Evolutionary conservation across 1,140 invertebrate genomes (phyloP), one percentile per base, ranked within the genome.

Genomic region (Sitophilus oryzae): DNA sequence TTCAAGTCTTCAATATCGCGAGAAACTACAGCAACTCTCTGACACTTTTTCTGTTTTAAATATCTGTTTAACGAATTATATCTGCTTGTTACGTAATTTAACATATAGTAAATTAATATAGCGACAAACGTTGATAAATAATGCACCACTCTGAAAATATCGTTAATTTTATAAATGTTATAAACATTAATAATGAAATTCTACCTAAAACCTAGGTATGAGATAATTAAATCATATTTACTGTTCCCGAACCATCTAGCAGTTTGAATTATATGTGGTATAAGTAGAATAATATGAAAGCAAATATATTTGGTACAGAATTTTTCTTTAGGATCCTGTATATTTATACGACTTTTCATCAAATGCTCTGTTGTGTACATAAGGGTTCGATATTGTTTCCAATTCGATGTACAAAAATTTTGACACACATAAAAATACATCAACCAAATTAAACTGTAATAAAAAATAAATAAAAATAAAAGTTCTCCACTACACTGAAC

Each of bases 151-250:
- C 50, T 52, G 23, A 45, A 52, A 52, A 11, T 6, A 41, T 5
- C 43, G 21, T 6, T 40, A 34, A 10, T 23, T 25, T 5, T 40
- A 11, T 8, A 38, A 35, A 16, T 25, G 2, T 20, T 35, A 43
- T 16, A 15, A 22, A 41, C 9, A 11, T 6, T 15, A 47, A 43
- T 18, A 47, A 44, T 41, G 22, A 14, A 10, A 41, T 18, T 19
- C n/a, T 40, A 42, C 49, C 49, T 41, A n/a, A 52, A 52, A 25
- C 10, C 20, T 0, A 52, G 1, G 22, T 42, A 52, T n/a, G 49
- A 42, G 19, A 35, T 6, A 4, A 15, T 14, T 15, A 52, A 8
- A n/a, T 11, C 16, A 48, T 37, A 48, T 37, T 4, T 2, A 10
- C 36, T 10, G 6, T 11, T 16, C 11, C 11, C 20, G 8, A 35